Percentiles rank a stretch among this genome's conserved stretches.
phyloP scores from a whole-genome alignment of 2,888 invertebrate species.

The Caenorhabditis imperialis region DNA sequence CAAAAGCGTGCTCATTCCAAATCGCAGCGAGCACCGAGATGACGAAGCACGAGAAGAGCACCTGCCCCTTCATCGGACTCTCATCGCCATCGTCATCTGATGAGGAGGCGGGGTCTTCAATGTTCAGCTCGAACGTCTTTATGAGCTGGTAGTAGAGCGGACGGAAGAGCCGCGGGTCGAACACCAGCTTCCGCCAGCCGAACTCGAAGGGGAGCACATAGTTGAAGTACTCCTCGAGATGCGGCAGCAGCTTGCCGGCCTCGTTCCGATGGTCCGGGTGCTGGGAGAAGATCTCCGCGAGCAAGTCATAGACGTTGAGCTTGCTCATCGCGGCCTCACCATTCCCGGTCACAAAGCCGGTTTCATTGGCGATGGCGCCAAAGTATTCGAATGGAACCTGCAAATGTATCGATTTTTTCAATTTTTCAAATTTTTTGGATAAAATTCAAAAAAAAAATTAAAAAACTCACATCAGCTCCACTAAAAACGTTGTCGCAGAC shows the following conservation, averaged over 20 bases:
- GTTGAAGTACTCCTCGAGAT: neutral
- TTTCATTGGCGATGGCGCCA: neutral
- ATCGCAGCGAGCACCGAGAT: conserved; percentile 6
- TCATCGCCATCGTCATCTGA: neutral
- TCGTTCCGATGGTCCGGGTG: conserved; percentile 1
- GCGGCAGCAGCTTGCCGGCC: neutral
- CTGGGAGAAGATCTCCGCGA: conserved; percentile 6
- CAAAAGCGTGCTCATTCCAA: neutral
- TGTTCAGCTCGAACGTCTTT: neutral
- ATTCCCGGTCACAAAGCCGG: neutral
- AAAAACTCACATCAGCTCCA: too few species aligned
- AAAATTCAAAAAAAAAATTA: too few species aligned
- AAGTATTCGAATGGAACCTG: conserved; percentile 11
- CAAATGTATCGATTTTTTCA: too few species aligned
- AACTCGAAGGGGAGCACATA: neutral
- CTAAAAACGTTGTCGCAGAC: too few species aligned
- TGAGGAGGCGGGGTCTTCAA: neutral
- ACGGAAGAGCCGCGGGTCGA: conserved; percentile 1
- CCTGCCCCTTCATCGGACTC: neutral
- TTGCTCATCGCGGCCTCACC: neutral
- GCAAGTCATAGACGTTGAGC: conserved; percentile 11
- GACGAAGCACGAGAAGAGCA: conserved; percentile 14
- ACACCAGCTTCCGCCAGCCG: neutral
- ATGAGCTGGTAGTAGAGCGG: conserved; percentile 9
- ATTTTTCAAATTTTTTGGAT: too few species aligned